Evolutionary conservation across 2,113 vertebrate species (phyloP), one percentile per base, ranked within the genome.

Genomic region (Erythrocercus mccallii): DNA sequence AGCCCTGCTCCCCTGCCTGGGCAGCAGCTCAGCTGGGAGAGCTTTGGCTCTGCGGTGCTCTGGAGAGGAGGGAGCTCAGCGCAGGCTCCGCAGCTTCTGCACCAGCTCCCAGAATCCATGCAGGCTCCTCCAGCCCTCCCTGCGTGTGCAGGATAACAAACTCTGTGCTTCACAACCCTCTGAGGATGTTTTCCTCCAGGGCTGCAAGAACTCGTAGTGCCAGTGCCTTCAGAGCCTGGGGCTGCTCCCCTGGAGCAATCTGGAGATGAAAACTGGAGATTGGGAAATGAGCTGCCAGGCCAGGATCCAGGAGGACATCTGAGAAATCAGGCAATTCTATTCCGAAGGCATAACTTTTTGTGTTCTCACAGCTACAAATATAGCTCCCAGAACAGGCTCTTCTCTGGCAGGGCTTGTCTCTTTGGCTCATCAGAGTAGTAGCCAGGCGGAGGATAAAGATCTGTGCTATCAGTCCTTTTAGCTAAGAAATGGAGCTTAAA

Each of bases 301-400:
- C 71, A 62, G 27, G 62, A 51, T 90, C 78, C 93, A 96, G 94
- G 54, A 95, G 79, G 93, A 94, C 85, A 95, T 95, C 93, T 88
- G 93, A 97, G 88, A 92, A 96, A 96, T 92, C 68, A 90, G 90
- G 81, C 81, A 92, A 88, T 93, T 96, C 88, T 88, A 90, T 80
- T 90, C 85, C 88, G 66, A 95, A 91, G 87, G 82, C 94, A 81
- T 86, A 88, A 68, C 94, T 97, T 93, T 88, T 96, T 73, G 84
- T 96, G 90, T 82, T 96, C 93, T 96, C 93, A 96, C 79, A 93
- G 94, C 79, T 83, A 83, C 87, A 96, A 95, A 95, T 94, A 96
- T 90, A 97, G 96, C 72, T 90, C 81, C 86, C 33, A 81, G 94
- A 90, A 93, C 94, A 96, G 48, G 58, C 81, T 94, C 85, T 95